Base-by-base conservation (phyloP, 2,888 invertebrate species). In the Neoitamus cyanurus region DNA sequence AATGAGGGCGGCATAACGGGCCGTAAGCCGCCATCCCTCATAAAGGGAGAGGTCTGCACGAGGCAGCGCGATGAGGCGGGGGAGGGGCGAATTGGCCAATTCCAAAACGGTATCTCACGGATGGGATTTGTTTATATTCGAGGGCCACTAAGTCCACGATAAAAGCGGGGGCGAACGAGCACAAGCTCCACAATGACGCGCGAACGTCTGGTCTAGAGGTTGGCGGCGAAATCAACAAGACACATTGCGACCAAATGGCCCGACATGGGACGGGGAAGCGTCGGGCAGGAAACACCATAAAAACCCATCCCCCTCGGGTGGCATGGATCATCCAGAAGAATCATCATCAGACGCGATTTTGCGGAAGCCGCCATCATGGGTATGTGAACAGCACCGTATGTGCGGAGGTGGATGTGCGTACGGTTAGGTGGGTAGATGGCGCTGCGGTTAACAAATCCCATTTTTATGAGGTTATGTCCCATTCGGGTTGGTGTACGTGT, bases 81-180 rank as follows among this genome's bases (percentile, higher is more conserved):
- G 34, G 68, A 68, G 20, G 68, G 20, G 31, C 15, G 58, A 80
- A 80, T 80, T 80, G 80, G 80, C 80, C 80, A 80, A 80, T 80
- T 80, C 36, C 80, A 68, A 78, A 42, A 80, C 58, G 68, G 58
- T 80, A 80, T 80, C 80, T 80, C 80, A 80, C 80, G 80, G 80
- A 80, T 80, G 80, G 80, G 80, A 80, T 80, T 80, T 80, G 80
- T 80, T 80, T 80, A 80, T 80, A 68, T 80, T 80, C 58, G 36
- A 77, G 77, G 31, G 37, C 46, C 58, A 20, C 58, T 68, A 34
- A 80, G 34, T 58, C 68, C 80, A 68, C 68, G 80, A 80, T 80
- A 80, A 80, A 80, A 58, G 68, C 31, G 58, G 58, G n/a, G 48
- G 34, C 34, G 34, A 80, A 58, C 80, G 31, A 31, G 15, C 31